A percentile compares a stretch with the other conserved stretches of the same genome.
These are phyloP conservation scores for Plecturocebus donacophilus DNA, from an alignment of 2,113 vertebrate species.

Conservation along the genomic window DNA sequence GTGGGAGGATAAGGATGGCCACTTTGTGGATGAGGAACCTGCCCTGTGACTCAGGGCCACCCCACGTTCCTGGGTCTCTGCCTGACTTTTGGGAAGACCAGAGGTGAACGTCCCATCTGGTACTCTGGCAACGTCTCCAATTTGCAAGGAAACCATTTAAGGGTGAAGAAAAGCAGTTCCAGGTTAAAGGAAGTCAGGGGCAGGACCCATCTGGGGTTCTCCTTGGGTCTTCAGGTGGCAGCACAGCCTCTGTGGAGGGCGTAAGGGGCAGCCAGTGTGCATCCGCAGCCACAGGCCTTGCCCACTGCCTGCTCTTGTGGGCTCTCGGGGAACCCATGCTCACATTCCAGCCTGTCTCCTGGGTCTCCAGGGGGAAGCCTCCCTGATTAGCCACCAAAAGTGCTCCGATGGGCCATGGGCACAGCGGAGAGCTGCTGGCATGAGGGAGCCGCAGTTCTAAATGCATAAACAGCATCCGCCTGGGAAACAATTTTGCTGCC, in stretches of 20 bases:
- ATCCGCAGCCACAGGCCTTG: neutral
- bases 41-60: no score
- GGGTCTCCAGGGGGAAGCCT: neutral
- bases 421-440: neutral
- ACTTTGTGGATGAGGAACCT: neutral
- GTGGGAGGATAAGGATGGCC: fast-evolving
- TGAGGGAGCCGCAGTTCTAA: neutral
- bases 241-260: neutral
- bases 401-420: fast-evolving
- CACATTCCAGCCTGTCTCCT: neutral
- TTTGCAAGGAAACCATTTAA: neutral
- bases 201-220: neutral
- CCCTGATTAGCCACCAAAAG: neutral
- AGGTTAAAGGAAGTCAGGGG: neutral
- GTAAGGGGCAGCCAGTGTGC: neutral
- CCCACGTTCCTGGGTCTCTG: neutral
- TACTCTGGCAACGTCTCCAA: neutral
- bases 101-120: neutral
- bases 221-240: neutral
- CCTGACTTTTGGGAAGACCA: neutral
- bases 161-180: neutral
- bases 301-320: neutral
- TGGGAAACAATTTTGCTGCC: neutral
- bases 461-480: neutral
- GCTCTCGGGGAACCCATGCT: neutral